Percentiles rank a stretch among this genome's conserved stretches.
Conservation (phyloP, 1,140 invertebrate species). For the Bombus superbus region DNA sequence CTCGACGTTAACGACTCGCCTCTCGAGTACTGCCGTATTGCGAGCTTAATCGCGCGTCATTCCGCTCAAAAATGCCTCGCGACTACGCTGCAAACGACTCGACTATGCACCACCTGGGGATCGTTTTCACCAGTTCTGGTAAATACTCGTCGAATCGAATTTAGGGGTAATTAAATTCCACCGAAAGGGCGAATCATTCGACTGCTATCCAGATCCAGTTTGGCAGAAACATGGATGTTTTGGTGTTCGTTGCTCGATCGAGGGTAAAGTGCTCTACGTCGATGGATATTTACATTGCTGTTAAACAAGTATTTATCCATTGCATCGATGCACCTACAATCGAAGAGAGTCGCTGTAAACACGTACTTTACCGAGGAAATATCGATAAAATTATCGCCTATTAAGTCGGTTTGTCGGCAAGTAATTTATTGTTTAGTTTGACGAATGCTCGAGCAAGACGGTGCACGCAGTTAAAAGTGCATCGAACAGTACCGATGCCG, state of each 20-base stretch:
- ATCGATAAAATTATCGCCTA: neutral
- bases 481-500: too few relatives aligned
- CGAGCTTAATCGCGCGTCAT: slow-evolving; percentile 15
- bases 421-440: neutral
- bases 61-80: slow-evolving; percentile 12
- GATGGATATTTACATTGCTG: neutral
- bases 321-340: neutral
- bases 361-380: neutral
- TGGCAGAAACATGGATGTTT: neutral
- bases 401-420: neutral
- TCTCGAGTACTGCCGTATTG: neutral
- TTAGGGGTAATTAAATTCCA: neutral
- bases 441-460: neutral
- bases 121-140: neutral
- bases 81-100: neutral
- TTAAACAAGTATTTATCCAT: neutral
- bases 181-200: neutral
- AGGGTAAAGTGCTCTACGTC: neutral
- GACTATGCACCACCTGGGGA: neutral
- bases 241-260: neutral
- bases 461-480: too few relatives aligned
- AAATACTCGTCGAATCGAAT: slow-evolving; percentile 6
- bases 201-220: neutral
- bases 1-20: slow-evolving; percentile 20
- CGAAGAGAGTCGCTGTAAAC: neutral